Conservation (phyloP, 2,888 invertebrate species). For the Trichopria drosophilae region DNA sequence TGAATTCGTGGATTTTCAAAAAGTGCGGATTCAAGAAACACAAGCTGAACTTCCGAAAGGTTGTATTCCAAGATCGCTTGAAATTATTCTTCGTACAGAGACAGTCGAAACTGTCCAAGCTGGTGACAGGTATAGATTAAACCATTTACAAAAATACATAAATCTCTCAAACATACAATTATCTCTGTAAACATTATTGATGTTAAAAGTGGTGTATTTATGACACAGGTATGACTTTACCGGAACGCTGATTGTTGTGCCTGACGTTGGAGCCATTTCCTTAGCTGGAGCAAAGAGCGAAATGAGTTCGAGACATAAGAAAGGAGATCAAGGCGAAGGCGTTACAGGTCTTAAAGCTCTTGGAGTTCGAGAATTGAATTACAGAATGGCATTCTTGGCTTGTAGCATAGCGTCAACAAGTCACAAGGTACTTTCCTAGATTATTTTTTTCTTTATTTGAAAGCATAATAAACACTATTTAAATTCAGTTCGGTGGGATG, state of each 20-base stretch:
- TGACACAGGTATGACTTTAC: slow-evolving; percentile 51
- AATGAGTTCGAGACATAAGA: slow-evolving; percentile 72
- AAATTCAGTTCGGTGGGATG: slow-evolving; percentile 74
- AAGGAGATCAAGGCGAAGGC: slow-evolving; percentile 76
- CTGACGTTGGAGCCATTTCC: slow-evolving; percentile 87
- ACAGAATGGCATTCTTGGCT: slow-evolving; percentile 90
- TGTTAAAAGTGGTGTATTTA: not conserved
- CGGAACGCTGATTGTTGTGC: slow-evolving; percentile 87
- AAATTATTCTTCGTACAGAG: slow-evolving; percentile 92
- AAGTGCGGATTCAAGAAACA: slow-evolving; percentile 95
- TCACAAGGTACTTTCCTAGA: slow-evolving; percentile 63
- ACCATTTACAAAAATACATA: too few species aligned
- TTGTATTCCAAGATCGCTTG: slow-evolving; percentile 93
- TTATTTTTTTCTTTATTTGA: not conserved
- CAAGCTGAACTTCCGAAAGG: slow-evolving; percentile 96
- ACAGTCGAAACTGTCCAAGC: slow-evolving; percentile 95
- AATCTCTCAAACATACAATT: too few species aligned
- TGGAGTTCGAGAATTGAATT: slow-evolving; percentile 83
- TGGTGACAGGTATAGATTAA: slow-evolving; percentile 69
- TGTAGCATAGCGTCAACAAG: slow-evolving; percentile 89
- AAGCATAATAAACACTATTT: not conserved
- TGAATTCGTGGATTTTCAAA: slow-evolving; percentile 96
- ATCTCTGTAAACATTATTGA: too few species aligned
- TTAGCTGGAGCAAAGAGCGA: slow-evolving; percentile 87
- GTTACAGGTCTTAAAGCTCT: slow-evolving; percentile 83